phyloP scores from a whole-genome alignment of 2,113 vertebrate species.

The Engystomops pustulosus region DNA sequence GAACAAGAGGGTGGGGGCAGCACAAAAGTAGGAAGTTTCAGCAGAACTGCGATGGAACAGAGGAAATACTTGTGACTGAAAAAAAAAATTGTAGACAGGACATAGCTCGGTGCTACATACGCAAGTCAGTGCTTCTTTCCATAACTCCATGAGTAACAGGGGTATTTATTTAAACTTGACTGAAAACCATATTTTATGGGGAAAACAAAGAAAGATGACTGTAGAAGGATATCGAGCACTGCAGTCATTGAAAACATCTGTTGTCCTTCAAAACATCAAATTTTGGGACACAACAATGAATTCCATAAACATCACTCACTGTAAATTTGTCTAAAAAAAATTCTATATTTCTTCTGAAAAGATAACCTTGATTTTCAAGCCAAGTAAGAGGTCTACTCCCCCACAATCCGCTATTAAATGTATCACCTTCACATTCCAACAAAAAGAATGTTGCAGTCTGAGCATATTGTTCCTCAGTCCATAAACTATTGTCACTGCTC shows the following conservation, averaged over 20 bases:
- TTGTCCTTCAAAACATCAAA: not conserved
- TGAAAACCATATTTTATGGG: not conserved
- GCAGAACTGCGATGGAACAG: not conserved
- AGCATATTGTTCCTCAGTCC: not conserved
- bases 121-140: not conserved
- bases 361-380: not conserved
- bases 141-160: not conserved
- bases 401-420: not conserved
- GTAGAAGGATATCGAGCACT: not conserved
- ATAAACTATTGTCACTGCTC: not conserved
- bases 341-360: not conserved
- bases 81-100: slow-evolving; percentile 35
- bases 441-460: not conserved
- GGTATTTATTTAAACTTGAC: not conserved
- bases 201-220: not conserved
- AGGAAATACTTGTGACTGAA: slow-evolving; percentile 43
- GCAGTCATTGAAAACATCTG: not conserved
- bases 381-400: not conserved
- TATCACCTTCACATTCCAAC: not conserved
- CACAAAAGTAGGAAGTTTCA: slow-evolving; percentile 49
- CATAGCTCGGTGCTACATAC: not conserved
- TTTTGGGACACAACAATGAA: not conserved
- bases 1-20: slow-evolving; percentile 42
- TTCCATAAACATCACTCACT: too few relatives aligned
- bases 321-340: not conserved